phyloP scores from a whole-genome alignment of 2,888 invertebrate genomes.

The Drosophila antonietae region DNA sequence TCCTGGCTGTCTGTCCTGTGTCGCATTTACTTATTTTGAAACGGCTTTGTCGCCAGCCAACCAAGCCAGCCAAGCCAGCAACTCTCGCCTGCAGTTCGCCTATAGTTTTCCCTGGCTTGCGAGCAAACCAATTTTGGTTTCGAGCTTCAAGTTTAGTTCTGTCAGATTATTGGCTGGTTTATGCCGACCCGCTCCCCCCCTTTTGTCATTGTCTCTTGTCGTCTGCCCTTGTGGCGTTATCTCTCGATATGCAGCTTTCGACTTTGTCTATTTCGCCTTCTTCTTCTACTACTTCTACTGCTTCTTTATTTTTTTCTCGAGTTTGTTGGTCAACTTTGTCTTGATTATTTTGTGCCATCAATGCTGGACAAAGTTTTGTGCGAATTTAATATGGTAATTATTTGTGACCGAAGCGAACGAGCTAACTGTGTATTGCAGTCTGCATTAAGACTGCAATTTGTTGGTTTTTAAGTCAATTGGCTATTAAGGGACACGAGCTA shows the following conservation, averaged over 20 bases:
- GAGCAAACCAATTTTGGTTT: constrained; percentile 26
- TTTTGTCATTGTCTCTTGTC: constrained; percentile 18
- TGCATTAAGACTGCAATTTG: constrained; percentile 28
- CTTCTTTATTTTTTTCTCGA: background rate
- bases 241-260: constrained; percentile 61
- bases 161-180: constrained; percentile 73
- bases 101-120: background rate
- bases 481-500: constrained; percentile 10
- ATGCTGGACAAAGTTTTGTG: constrained; percentile 55
- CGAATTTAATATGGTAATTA: constrained; percentile 70
- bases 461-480: constrained; percentile 20
- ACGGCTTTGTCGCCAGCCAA: constrained; percentile 46
- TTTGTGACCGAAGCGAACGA: constrained; percentile 39
- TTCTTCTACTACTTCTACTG: background rate
- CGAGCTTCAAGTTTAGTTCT: constrained; percentile 30
- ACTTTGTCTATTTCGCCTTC: background rate
- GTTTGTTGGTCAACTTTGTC: constrained; percentile 63
- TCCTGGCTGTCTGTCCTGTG: constrained; percentile 30
- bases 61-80: constrained; percentile 17
- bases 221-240: constrained; percentile 57
- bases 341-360: constrained; percentile 51
- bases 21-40: constrained; percentile 48
- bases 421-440: constrained; percentile 12
- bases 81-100: constrained; percentile 1
- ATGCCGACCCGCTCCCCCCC: constrained; percentile 36